Evolutionary conservation across 2,113 vertebrate genomes (phyloP).

Genomic region (Clupea harengus): DNA sequence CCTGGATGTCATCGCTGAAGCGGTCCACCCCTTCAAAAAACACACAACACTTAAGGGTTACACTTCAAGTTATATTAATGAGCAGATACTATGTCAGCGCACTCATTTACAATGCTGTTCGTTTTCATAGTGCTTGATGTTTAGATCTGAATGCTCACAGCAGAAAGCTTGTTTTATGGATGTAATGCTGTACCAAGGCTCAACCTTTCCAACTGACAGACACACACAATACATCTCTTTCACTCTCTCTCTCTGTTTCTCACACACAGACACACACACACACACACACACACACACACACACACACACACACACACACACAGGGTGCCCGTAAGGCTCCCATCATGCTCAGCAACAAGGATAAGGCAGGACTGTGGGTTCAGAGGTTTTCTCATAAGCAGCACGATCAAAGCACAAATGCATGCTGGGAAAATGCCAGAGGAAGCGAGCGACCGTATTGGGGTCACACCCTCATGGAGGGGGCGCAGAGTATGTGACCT

Average conservation of each 20-base stretch:
- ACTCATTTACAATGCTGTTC: background rate
- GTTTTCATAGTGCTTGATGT: background rate
- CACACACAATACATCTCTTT: background rate
- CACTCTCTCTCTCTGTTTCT: background rate
- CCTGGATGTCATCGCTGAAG: slow-evolving; percentile 86
- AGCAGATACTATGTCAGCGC: background rate
- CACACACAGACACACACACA: background rate
- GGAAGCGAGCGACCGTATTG: slow-evolving; percentile 35
- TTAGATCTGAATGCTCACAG: background rate
- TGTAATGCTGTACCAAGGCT: too few species aligned
- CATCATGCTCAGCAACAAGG: background rate
- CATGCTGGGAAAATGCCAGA: slow-evolving; percentile 20
- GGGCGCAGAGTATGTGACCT: slow-evolving; percentile 36
- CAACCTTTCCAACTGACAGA: background rate
- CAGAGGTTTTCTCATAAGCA: background rate
- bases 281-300: background rate
- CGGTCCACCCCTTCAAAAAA: slow-evolving; percentile 77
- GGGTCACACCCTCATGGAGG: slow-evolving; percentile 34
- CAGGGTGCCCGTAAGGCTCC: background rate
- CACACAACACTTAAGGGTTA: slow-evolving; percentile 13
- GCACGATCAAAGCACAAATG: slow-evolving; percentile 5
- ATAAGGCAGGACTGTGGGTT: slow-evolving; percentile 10
- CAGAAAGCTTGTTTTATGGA: background rate
- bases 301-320: slow-evolving; percentile 21
- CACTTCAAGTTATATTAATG: slow-evolving; percentile 4